Base-by-base conservation (phyloP, 2,797 vertebrate species). In the Paguma larvata region DNA sequence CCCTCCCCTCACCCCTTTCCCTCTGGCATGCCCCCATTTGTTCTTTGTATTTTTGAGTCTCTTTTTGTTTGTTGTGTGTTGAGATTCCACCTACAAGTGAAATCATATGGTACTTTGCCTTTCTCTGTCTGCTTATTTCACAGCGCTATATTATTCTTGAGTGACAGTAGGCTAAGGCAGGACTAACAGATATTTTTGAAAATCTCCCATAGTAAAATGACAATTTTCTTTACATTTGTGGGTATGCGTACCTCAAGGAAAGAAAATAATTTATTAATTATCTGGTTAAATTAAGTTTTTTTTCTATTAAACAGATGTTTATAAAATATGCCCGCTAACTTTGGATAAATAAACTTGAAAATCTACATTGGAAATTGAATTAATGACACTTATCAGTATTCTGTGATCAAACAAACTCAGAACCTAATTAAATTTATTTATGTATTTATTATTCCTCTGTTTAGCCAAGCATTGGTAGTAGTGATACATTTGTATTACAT, bases 391-490 rank as follows among this genome's bases (percentile, higher is more conserved):
- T 94, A 96, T 70, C 56, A 77, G 77, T 84, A 92, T 77, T 79
- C 84, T 85, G 48, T 97, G 94, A 97, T 97, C 93, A 97, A 95
- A 98, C 97, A 97, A 98, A 95, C 87, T 38, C 70, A 80, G 80
- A 18, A 96, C 51, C 25, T 97, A 98, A 98, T 97, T 90, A 75
- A 48, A 97, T 98, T 97, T 97, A 79, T 96, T 97, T 97, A 97
- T 95, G 97, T 97, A 38, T 94, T 75, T 89, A 94, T 75, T 93
- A 89, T 97, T 98, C 93, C 97, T 98, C 78, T 93, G 87, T 78
- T 93, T 75, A 85, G 21, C 41, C 85, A 38, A 51, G 79, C 72
- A 86, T 93, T 85, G 59, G 53, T 80, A 72, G 44, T 87, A 89
- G 84, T 94, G 90, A 95, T 97, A 92, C 41, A 96, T 93, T 96